These are phyloP conservation scores for Lepidurus arcticus DNA, from an alignment of 1,140 invertebrate species.

Conservation along the genomic window DNA sequence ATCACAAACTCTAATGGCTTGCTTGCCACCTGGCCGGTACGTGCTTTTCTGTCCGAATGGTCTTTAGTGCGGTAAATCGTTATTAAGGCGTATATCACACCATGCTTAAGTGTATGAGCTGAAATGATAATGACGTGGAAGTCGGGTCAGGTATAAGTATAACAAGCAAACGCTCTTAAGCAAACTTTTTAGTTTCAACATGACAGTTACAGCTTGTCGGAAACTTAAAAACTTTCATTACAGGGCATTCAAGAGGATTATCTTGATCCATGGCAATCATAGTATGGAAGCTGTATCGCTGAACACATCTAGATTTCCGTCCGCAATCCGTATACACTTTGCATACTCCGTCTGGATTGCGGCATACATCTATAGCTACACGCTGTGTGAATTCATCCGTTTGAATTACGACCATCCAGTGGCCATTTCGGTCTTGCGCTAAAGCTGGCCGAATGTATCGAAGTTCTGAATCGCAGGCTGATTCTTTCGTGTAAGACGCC, in stretches of 20 bases:
- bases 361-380: conserved; percentile 40
- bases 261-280: conserved; percentile 39
- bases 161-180: neutral
- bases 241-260: conserved; percentile 37
- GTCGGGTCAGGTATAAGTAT: too few species aligned
- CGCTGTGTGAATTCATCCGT: conserved; percentile 37
- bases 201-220: conserved; percentile 40
- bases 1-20: too few species aligned
- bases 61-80: too few species aligned
- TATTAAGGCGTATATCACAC: too few species aligned
- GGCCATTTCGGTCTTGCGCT: conserved; percentile 37
- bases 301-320: conserved; percentile 38
- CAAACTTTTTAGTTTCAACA: conserved; percentile 35
- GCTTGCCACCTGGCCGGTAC: too few species aligned
- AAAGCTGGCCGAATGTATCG: conserved; percentile 38
- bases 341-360: conserved; percentile 37
- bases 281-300: conserved; percentile 40
- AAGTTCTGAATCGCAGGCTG: conserved; percentile 38
- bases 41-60: too few species aligned
- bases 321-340: conserved; percentile 38
- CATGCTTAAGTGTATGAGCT: too few species aligned
- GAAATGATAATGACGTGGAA: too few species aligned
- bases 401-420: conserved; percentile 39
- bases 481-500: conserved; percentile 37
- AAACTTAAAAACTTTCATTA: conserved; percentile 40